phyloP scores from a whole-genome alignment of 2,797 vertebrate species.

The Benthosema pterotum region DNA sequence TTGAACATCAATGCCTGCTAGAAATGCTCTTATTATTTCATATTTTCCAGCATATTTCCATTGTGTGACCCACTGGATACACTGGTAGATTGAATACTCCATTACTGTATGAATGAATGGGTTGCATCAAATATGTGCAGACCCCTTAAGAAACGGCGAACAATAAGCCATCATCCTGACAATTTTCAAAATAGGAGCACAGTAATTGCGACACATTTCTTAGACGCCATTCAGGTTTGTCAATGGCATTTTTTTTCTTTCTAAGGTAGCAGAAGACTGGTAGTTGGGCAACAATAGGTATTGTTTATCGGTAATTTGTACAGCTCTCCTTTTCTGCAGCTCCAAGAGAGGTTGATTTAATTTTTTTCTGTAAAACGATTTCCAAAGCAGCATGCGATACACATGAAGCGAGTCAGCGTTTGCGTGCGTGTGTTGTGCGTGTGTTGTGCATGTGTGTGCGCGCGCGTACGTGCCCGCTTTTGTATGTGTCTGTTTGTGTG shows the following conservation, averaged over 20 bases:
- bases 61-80: not conserved
- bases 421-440: constrained; percentile 4
- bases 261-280: constrained; percentile 3
- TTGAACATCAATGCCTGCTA: not conserved
- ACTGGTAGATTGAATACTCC: not conserved
- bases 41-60: not conserved
- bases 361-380: constrained; percentile 47
- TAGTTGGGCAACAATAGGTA: constrained; percentile 11
- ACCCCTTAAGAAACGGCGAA: constrained; percentile 4
- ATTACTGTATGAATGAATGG: not conserved
- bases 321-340: constrained; percentile 3
- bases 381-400: constrained; percentile 46
- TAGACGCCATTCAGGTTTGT: constrained; percentile 18
- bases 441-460: no score
- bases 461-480: no score
- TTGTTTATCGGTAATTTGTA: constrained; percentile 35
- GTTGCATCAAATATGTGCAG: not conserved
- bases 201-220: constrained; percentile 21
- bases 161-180: constrained; percentile 10
- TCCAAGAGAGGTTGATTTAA: constrained; percentile 8
- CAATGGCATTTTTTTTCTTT: constrained; percentile 20
- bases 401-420: constrained; percentile 25
- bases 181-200: not conserved
- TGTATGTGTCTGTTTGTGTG: no score
- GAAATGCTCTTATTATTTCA: not conserved